A percentile compares a stretch with the other conserved stretches of the same genome.
phyloP scores from a whole-genome alignment of 2,888 invertebrate species.

The Liodrosophila aerea region DNA sequence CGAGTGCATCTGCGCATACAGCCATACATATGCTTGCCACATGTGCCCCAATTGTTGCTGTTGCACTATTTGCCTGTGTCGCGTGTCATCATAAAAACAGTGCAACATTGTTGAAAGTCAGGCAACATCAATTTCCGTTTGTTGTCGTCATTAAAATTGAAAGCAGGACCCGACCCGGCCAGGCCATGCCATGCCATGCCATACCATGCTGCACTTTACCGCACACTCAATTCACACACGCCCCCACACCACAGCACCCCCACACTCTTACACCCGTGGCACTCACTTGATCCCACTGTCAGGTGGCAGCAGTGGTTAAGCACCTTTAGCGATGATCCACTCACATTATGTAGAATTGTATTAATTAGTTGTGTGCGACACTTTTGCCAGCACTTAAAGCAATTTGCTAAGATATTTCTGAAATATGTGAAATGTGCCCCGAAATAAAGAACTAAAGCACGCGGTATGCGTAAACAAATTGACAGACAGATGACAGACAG shows the following conservation, averaged over 20 bases:
- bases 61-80: conserved; percentile 40
- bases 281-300: background rate
- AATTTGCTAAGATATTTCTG: conserved; percentile 50
- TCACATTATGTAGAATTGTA: conserved; percentile 37
- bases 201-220: conserved; percentile 38
- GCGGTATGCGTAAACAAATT: conserved; percentile 54
- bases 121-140: conserved; percentile 73
- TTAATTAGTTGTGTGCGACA: conserved; percentile 65
- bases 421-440: conserved; percentile 17
- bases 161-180: conserved; percentile 32
- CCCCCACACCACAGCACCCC: background rate
- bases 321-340: too few relatives aligned
- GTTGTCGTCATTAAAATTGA: conserved; percentile 71
- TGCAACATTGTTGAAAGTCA: conserved; percentile 68
- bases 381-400: conserved; percentile 65
- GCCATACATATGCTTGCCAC: conserved; percentile 56
- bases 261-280: too few relatives aligned
- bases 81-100: conserved; percentile 67
- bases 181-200: conserved; percentile 28
- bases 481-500: conserved; percentile 57
- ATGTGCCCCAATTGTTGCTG: conserved; percentile 39
- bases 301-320: conserved; percentile 7
- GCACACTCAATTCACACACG: conserved; percentile 6
- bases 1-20: conserved; percentile 2
- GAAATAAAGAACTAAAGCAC: background rate